These are phyloP conservation scores for Ammodramus savannarum DNA, from an alignment of 2,113 vertebrate genomes.

Conservation along the genomic window DNA sequence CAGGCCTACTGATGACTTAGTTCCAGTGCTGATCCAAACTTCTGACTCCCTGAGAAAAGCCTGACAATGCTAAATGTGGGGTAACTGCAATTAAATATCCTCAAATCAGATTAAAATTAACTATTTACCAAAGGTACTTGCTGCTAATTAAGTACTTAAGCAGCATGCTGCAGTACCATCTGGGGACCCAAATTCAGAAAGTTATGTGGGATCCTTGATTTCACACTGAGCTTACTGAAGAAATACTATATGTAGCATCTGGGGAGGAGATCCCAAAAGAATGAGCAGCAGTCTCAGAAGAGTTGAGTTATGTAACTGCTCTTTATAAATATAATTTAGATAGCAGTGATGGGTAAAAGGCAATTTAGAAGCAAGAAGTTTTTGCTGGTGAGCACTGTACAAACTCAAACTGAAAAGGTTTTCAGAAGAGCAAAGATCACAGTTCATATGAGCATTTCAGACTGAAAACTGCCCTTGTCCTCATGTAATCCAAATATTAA, in stretches of 20 bases:
- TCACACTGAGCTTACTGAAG: neutral
- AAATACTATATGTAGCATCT: neutral
- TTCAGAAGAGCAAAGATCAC: neutral
- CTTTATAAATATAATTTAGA: neutral
- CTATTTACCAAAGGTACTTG: neutral
- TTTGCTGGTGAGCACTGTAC: neutral
- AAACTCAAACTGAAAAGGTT: neutral
- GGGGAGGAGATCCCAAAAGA: neutral
- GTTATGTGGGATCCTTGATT: neutral
- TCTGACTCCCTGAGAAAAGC: neutral
- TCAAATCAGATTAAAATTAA: slow-evolving; percentile 17
- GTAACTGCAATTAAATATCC: neutral
- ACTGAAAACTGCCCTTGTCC: neutral
- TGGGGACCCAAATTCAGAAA: neutral
- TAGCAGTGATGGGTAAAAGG: neutral
- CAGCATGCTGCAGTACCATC: neutral
- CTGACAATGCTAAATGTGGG: too few relatives aligned
- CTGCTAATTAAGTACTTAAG: neutral
- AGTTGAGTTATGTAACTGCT: neutral
- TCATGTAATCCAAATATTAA: neutral
- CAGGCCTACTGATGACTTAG: neutral
- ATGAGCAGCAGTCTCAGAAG: neutral
- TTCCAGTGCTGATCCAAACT: neutral
- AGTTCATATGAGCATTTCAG: neutral
- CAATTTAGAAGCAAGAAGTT: neutral